Percentiles rank a stretch among this genome's conserved stretches.
These are phyloP conservation scores for Leptoteleia sp. DNA, from an alignment of 1,140 invertebrate genomes.

Conservation along the genomic window DNA sequence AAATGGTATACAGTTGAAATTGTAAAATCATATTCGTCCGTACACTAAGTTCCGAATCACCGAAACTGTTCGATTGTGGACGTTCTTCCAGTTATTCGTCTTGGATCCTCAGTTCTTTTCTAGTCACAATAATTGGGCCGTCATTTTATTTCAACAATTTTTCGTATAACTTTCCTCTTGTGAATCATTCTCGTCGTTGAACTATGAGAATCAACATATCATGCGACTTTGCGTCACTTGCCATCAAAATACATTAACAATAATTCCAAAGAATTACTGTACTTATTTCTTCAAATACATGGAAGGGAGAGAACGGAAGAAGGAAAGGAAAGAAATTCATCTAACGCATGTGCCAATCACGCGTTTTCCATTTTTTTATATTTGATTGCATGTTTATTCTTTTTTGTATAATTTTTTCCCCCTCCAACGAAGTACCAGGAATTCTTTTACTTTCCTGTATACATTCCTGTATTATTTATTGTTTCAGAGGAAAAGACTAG, in stretches of 20 bases:
- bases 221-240: constrained; percentile 24
- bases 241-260: constrained; percentile 12
- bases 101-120: constrained; percentile 36
- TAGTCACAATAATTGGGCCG: constrained; percentile 55
- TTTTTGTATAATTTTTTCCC: constrained; percentile 17
- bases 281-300: constrained; percentile 32
- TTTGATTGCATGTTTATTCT: background rate
- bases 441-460: constrained; percentile 45
- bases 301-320: constrained; percentile 10
- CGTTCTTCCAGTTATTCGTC: constrained; percentile 42
- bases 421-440: too few species aligned
- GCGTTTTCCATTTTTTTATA: constrained; percentile 18
- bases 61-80: constrained; percentile 13
- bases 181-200: background rate
- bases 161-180: background rate
- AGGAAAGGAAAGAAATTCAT: constrained; percentile 9
- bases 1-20: constrained; percentile 39
- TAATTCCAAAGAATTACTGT: constrained; percentile 45
- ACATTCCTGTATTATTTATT: constrained; percentile 73
- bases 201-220: constrained; percentile 47
- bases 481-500: constrained; percentile 68
- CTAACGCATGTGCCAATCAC: constrained; percentile 46
- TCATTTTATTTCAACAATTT: constrained; percentile 7
- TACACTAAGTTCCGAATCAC: background rate
- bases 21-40: background rate